These are phyloP conservation scores for Andrena camellia DNA, from an alignment of 2,888 invertebrate genomes.

Conservation along the genomic window DNA sequence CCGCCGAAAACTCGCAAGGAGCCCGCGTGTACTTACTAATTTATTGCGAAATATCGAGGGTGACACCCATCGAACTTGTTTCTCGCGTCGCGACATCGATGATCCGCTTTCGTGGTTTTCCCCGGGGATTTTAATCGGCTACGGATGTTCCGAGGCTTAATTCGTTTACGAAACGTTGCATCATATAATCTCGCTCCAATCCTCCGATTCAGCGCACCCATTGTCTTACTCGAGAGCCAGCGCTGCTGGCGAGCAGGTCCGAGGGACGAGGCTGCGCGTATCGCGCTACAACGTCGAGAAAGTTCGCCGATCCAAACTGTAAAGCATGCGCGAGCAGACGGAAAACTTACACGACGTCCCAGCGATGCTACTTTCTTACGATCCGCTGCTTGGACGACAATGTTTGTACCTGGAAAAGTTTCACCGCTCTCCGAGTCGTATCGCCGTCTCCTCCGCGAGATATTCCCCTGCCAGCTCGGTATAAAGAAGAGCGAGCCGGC, in stretches of 20 bases:
- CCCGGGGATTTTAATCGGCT: slow-evolving; percentile 8
- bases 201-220: background rate
- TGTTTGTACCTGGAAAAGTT: slow-evolving; percentile 61
- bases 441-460: slow-evolving; percentile 25
- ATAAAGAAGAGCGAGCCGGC: slow-evolving; percentile 31
- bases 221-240: background rate
- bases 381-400: slow-evolving; percentile 31
- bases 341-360: slow-evolving; percentile 38
- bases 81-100: background rate
- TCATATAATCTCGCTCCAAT: background rate
- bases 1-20: slow-evolving; percentile 39
- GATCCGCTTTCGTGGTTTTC: background rate
- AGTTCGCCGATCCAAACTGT: slow-evolving; percentile 48
- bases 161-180: background rate
- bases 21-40: slow-evolving; percentile 68
- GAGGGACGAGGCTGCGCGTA: background rate
- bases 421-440: slow-evolving; percentile 17
- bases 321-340: slow-evolving; percentile 51
- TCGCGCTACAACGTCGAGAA: slow-evolving; percentile 9
- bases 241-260: background rate
- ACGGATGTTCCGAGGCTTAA: background rate
- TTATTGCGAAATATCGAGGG: slow-evolving; percentile 76
- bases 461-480: slow-evolving; percentile 33
- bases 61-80: slow-evolving; percentile 46
- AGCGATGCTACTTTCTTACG: slow-evolving; percentile 41